Evolutionary conservation across 2,797 vertebrate species (phyloP).

Genomic region (Sebastiscus albofasciatus): DNA sequence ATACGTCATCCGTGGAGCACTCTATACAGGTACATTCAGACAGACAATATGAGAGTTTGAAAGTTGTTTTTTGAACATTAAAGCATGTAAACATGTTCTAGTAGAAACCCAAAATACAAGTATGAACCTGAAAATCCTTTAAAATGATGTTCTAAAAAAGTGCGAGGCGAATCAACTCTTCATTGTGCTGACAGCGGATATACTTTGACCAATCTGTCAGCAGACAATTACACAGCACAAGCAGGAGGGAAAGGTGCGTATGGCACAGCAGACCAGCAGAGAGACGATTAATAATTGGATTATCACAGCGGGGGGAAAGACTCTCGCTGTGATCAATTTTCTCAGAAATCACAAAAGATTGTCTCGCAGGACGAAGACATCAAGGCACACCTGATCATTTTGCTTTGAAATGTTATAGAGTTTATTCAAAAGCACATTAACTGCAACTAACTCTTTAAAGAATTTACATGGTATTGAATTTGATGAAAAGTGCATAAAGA

Average conservation of each 20-base stretch:
- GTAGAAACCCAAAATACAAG: neutral
- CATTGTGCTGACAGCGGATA: neutral
- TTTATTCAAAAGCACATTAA: neutral
- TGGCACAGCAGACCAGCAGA: neutral
- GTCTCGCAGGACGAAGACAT: neutral
- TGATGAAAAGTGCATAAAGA: neutral
- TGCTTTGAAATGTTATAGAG: neutral
- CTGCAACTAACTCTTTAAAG: neutral
- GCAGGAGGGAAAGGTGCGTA: neutral
- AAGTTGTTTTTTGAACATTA: neutral
- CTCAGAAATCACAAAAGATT: conserved; percentile 1
- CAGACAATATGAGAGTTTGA: neutral
- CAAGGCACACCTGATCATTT: neutral
- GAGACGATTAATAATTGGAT: neutral
- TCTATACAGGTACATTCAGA: neutral
- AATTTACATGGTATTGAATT: neutral
- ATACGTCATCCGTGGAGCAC: too few relatives aligned
- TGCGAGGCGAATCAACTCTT: neutral
- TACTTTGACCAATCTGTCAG: neutral
- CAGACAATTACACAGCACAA: neutral
- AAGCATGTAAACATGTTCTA: neutral
- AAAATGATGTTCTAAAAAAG: neutral
- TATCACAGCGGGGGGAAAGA: neutral
- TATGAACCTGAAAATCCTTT: neutral
- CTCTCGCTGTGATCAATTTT: conserved; percentile 10